A percentile compares a stretch with the other conserved stretches of the same genome.
phyloP scores from a whole-genome alignment of 2,888 invertebrate species.

The Pyrrhosoma nymphula region DNA sequence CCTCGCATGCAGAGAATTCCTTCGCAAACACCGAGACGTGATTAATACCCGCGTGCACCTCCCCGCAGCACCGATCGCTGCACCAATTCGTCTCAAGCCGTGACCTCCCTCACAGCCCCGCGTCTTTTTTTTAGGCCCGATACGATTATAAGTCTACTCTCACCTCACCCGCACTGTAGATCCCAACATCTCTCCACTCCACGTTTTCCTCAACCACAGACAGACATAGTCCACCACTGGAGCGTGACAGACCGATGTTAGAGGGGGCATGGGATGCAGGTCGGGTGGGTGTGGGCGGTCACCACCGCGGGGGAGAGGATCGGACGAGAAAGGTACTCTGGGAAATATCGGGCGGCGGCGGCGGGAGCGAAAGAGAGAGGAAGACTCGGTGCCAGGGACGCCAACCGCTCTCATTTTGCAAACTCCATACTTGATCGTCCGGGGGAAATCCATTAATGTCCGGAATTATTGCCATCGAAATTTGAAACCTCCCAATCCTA shows the following conservation, averaged over 20 bases:
- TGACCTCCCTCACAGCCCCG: neutral
- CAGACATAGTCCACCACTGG: constrained; percentile 16
- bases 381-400: neutral
- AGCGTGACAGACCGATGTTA: constrained; percentile 60
- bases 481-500: too few relatives aligned
- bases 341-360: neutral
- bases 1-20: neutral
- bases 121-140: constrained; percentile 5
- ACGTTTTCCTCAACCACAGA: constrained; percentile 19
- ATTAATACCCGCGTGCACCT: constrained; percentile 40
- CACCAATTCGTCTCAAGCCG: constrained; percentile 47
- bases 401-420: too few relatives aligned
- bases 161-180: constrained; percentile 36
- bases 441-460: too few relatives aligned
- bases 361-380: neutral
- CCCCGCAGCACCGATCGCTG: constrained; percentile 38
- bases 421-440: too few relatives aligned
- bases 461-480: too few relatives aligned
- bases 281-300: neutral
- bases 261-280: neutral
- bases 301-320: too few relatives aligned
- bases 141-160: neutral
- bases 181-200: neutral
- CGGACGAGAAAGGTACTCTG: too few relatives aligned
- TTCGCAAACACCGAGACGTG: neutral